These are phyloP conservation scores for Colistium nudipinnis DNA, from an alignment of 2,113 vertebrate species.

Conservation along the genomic window DNA sequence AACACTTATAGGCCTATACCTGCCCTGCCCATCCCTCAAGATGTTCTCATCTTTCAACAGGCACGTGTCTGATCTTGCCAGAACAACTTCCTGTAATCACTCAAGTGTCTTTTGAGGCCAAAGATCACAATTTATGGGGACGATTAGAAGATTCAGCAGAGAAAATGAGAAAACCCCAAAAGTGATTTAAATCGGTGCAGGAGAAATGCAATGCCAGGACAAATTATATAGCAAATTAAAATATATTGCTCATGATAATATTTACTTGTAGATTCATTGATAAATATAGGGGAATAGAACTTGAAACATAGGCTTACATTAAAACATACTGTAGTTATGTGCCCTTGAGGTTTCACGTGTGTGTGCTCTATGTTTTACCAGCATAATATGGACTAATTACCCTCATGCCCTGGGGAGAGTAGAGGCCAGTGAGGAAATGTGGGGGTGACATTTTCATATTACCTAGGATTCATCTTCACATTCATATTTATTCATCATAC, in stretches of 20 bases:
- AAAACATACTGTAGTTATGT: background rate
- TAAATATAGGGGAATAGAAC: no score
- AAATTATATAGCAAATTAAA: no score
- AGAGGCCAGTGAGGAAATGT: background rate
- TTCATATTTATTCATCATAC: slow-evolving; percentile 45
- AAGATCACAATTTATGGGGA: background rate
- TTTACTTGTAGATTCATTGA: no score
- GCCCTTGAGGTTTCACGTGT: background rate
- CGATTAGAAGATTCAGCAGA: no score
- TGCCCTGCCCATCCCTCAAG: slow-evolving; percentile 59
- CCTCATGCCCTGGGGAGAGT: background rate
- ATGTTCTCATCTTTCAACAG: slow-evolving; percentile 61
- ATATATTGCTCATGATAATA: no score
- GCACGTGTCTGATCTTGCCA: slow-evolving; percentile 12
- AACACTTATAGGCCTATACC: slow-evolving; percentile 41
- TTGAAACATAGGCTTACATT: no score
- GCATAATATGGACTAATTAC: slow-evolving; percentile 47
- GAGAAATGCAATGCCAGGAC: no score
- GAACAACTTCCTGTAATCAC: slow-evolving; percentile 5
- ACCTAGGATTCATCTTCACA: slow-evolving; percentile 35
- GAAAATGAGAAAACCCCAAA: no score
- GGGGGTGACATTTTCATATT: slow-evolving; percentile 36
- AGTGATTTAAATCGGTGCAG: no score
- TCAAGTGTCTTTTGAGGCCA: background rate
- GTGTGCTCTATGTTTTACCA: slow-evolving; percentile 28